Conservation (phyloP, 2,113 vertebrate genomes). For the Hydropotes inermis region DNA sequence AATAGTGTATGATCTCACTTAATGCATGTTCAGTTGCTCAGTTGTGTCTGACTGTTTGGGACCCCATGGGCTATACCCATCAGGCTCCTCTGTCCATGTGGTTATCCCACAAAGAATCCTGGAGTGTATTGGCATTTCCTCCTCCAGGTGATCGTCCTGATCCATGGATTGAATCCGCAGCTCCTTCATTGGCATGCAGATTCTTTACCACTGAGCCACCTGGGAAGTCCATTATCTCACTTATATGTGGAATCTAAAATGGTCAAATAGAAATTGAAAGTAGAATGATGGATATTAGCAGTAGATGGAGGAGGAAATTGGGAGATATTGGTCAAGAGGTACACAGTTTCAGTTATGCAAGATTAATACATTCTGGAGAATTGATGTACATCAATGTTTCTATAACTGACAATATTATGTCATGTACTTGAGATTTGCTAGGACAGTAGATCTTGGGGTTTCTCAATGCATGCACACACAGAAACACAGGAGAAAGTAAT, state of each 20-base stretch:
- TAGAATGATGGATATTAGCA: background rate
- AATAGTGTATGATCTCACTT: too few species aligned
- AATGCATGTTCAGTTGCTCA: too few species aligned
- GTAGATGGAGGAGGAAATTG: background rate
- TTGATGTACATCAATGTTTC: background rate
- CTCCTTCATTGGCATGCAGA: background rate
- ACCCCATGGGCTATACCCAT: too few species aligned
- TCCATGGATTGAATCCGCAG: too few species aligned
- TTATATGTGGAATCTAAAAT: background rate
- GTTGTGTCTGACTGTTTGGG: too few species aligned
- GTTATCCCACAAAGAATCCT: too few species aligned
- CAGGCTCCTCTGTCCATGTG: too few species aligned
- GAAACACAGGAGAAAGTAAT: background rate
- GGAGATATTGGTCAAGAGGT: background rate
- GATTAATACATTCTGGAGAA: background rate
- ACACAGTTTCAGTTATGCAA: background rate
- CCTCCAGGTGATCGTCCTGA: too few species aligned
- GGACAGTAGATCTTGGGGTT: background rate
- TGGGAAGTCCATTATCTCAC: background rate
- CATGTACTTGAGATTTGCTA: background rate
- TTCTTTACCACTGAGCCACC: background rate
- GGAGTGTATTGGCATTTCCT: too few species aligned
- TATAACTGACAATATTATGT: background rate
- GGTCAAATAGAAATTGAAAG: background rate
- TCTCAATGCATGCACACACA: background rate